Evolutionary conservation across 2,888 invertebrate genomes (phyloP), one percentile per base, ranked within the genome.

Genomic region (Diaprepes abbreviatus): DNA sequence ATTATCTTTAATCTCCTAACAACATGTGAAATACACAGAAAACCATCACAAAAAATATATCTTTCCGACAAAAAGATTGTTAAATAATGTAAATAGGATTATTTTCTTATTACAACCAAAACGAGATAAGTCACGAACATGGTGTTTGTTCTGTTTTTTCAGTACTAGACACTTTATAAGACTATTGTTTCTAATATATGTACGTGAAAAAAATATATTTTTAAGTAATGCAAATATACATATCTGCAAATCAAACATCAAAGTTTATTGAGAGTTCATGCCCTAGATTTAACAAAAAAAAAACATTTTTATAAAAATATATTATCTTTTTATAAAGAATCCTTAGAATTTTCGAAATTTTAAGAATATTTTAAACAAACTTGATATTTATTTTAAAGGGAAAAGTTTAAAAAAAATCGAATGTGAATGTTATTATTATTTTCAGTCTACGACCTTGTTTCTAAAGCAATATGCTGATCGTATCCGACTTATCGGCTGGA

Each of bases 141-240:
- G 2, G 9, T 12, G 45, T 45, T 24, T 45, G 45, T 24, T 21
- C n/a, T 21, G 21, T 43, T 17, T 19, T 43, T 43, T 43, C 19
- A 19, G n/a, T 45, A 45, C n/a, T 5, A 45, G n/a, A 10, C 45
- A 45, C 24, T 45, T 45, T 45, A 45, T 45, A 24, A 24, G 12
- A 24, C 45, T 45, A 45, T 24, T 45, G 45, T 24, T 12, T 45
- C 19, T 24, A 45, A 21, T 12, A 45, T 21, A 2, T 14, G 3
- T 16, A 35, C 3, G 14, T 38, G 6, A 9, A 43, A 43, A 45
- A 45, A 45, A n/a, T 3, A 40, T 33, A 33, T 33, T 33, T 33
- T 5, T 40, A 40, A n/a, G 5, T 10, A 19, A n/a, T 19, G 43
- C 1, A 21, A 21, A 43, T 43, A 5, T 4, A 21, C 10, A 43